These are phyloP conservation scores for Cephus rjabovi DNA, from an alignment of 2,888 invertebrate genomes.

Conservation along the genomic window DNA sequence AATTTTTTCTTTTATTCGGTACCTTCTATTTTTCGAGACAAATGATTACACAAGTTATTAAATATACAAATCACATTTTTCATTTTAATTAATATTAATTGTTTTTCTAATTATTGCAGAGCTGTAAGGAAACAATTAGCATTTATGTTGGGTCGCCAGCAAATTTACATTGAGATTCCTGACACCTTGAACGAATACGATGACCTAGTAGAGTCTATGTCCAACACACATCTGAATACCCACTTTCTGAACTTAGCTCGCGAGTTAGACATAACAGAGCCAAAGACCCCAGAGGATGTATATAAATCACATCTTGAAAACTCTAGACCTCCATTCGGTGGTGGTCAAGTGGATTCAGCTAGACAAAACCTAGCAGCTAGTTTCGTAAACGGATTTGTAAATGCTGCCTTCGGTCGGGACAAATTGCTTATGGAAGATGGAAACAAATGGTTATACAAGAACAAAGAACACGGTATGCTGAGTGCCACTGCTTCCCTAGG, in stretches of 20 bases:
- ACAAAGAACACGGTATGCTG: slow-evolving; percentile 97
- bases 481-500: slow-evolving; percentile 98
- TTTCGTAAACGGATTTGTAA: slow-evolving; percentile 99
- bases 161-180: slow-evolving; percentile 85
- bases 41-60: not conserved
- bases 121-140: slow-evolving; percentile 93
- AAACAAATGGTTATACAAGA: slow-evolving; percentile 87
- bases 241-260: slow-evolving; percentile 93
- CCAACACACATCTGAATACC: slow-evolving; percentile 92
- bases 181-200: slow-evolving; percentile 76
- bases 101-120: slow-evolving; percentile 67
- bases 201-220: slow-evolving; percentile 88
- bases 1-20: not conserved
- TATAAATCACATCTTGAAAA: slow-evolving; percentile 98
- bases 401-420: slow-evolving; percentile 97
- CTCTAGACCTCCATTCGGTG: slow-evolving; percentile 79
- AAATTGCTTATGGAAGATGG: slow-evolving; percentile 92
- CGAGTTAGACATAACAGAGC: slow-evolving; percentile 99
- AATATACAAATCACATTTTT: not conserved
- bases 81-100: not conserved
- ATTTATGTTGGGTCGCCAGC: slow-evolving; percentile 95
- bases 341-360: slow-evolving; percentile 91
- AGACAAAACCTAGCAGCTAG: slow-evolving; percentile 96
- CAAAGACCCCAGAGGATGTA: slow-evolving; percentile 98
- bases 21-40: not conserved